Conservation (phyloP, 2,888 invertebrate species). For the Melipona beecheii region DNA sequence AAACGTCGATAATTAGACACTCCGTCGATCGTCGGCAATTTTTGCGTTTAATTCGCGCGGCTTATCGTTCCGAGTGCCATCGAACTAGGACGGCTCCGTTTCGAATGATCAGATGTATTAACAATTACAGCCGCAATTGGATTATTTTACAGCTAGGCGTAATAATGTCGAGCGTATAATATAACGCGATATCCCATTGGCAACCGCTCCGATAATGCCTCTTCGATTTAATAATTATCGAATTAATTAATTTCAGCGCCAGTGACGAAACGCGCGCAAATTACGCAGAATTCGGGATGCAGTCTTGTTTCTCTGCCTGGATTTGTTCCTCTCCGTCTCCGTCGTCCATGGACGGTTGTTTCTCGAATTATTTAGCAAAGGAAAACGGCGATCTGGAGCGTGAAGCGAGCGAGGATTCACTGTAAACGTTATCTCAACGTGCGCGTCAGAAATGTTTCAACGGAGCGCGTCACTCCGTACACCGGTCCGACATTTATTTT, state of each 20-base stretch:
- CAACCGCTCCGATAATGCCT: not conserved
- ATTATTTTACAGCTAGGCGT: not conserved
- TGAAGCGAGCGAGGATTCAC: not conserved
- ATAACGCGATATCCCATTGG: not conserved
- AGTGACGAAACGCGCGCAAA: no score
- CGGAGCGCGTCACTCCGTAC: no score
- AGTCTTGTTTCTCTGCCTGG: not conserved
- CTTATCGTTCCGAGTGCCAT: no score
- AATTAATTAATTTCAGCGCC: conserved; percentile 4
- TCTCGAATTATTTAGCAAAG: not conserved
- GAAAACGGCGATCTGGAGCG: not conserved
- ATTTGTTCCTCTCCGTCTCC: no score
- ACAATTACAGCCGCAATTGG: not conserved
- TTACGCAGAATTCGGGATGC: accelerated
- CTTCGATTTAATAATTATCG: not conserved
- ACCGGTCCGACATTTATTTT: no score
- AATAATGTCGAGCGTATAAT: not conserved
- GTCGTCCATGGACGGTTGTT: not conserved
- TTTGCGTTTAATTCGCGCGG: not conserved
- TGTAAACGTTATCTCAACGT: no score
- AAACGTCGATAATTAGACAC: not conserved
- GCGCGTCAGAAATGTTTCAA: no score
- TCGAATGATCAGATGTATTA: not conserved
- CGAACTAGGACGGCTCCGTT: not conserved
- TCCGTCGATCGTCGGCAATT: no score